phyloP scores from a whole-genome alignment of 2,797 vertebrate species.

The Hippoglossus hippoglossus region DNA sequence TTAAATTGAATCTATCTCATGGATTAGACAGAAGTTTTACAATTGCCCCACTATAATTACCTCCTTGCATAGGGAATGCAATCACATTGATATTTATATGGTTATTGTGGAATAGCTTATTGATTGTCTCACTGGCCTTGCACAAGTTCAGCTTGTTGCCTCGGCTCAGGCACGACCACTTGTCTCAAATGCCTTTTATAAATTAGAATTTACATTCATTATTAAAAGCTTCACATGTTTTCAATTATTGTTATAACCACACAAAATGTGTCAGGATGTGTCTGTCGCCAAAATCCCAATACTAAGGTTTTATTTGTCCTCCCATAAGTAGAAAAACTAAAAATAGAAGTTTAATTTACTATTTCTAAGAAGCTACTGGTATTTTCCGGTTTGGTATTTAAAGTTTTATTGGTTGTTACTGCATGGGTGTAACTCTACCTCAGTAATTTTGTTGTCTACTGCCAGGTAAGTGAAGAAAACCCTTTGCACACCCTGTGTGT shows the following conservation, averaged over 20 bases:
- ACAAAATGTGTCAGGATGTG: not conserved
- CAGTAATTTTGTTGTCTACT: no score
- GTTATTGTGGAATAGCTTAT: conserved; percentile 63
- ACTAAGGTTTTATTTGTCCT: no score
- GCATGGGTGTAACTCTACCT: not conserved
- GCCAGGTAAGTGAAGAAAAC: no score
- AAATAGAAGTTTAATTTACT: not conserved
- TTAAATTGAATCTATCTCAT: conserved; percentile 59
- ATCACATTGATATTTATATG: conserved; percentile 66
- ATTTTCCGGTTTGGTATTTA: not conserved
- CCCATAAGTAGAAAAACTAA: conserved; percentile 4
- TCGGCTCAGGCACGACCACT: conserved; percentile 37
- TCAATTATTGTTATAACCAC: conserved; percentile 3
- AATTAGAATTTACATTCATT: conserved; percentile 22
- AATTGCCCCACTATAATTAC: conserved; percentile 57
- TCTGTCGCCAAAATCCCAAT: no score
- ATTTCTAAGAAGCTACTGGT: not conserved
- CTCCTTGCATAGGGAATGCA: conserved; percentile 53
- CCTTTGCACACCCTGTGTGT: no score
- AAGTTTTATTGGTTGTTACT: not conserved
- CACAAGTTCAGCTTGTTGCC: conserved; percentile 39
- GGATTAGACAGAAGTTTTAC: conserved; percentile 47
- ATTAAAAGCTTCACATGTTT: conserved; percentile 7
- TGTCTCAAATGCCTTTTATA: conserved; percentile 5
- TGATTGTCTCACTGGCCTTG: conserved; percentile 55